phyloP scores from a whole-genome alignment of 2,113 vertebrate genomes.

The Corythornis cristatus region DNA sequence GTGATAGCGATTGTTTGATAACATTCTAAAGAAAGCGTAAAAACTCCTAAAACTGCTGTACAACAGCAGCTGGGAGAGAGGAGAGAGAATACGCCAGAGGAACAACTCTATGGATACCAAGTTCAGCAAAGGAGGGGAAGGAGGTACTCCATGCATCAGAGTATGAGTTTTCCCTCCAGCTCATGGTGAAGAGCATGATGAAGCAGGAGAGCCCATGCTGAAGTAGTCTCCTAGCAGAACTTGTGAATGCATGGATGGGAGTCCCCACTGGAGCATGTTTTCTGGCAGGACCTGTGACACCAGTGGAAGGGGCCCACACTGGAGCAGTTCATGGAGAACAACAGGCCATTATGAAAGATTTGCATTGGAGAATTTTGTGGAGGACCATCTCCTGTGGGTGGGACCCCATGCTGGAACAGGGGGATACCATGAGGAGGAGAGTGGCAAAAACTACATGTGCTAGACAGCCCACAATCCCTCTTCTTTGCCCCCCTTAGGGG shows the following conservation, averaged over 20 bases:
- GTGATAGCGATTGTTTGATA: neutral
- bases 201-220: neutral
- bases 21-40: neutral
- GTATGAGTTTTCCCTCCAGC: neutral
- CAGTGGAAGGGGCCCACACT: neutral
- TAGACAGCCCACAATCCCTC: neutral
- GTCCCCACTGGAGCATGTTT: neutral
- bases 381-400: neutral
- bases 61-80: neutral
- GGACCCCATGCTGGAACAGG: neutral
- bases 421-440: neutral
- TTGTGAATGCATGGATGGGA: neutral
- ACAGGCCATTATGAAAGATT: neutral
- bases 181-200: neutral
- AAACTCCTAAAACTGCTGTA: neutral
- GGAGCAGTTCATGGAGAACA: neutral
- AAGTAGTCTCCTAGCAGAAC: neutral
- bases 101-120: neutral
- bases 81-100: neutral
- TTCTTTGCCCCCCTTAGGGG: fast-evolving
- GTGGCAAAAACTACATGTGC: fast-evolving
- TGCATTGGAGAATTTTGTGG: fast-evolving
- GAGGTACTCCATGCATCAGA: neutral
- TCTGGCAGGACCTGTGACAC: neutral
- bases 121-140: neutral